Conservation (phyloP, 2,113 vertebrate species). For the Anseranas semipalmata region DNA sequence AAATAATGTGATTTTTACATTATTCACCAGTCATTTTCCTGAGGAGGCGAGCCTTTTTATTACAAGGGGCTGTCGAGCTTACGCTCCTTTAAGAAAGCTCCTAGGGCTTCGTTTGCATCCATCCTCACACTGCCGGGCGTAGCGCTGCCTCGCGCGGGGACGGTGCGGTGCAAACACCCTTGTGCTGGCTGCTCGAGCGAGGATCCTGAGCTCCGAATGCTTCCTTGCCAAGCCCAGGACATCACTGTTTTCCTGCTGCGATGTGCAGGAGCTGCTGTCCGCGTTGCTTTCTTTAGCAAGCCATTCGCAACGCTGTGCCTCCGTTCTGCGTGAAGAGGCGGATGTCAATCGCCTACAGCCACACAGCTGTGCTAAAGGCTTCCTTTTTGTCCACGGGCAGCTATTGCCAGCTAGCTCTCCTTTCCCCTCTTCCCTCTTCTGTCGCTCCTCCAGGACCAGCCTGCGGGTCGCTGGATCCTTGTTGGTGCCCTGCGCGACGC, state of each 20-base stretch:
- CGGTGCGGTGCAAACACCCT: accelerated
- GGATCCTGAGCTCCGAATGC: background rate
- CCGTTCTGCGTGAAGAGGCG: background rate
- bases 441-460: background rate
- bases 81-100: background rate
- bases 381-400: background rate
- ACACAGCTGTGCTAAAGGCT: background rate
- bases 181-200: background rate
- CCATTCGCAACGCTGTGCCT: background rate
- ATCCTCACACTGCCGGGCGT: accelerated
- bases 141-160: background rate
- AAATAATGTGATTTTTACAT: background rate
- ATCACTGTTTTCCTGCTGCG: background rate
- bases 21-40: background rate
- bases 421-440: background rate
- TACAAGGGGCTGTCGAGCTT: background rate
- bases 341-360: background rate
- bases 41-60: background rate
- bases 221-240: background rate
- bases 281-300: background rate
- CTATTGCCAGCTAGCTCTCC: conserved; percentile 1
- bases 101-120: background rate
- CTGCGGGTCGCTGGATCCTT: background rate
- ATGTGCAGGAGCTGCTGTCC: background rate
- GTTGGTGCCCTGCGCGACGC: background rate